phyloP scores from a whole-genome alignment of 2,113 vertebrate genomes.

The Actenoides hombroni region DNA sequence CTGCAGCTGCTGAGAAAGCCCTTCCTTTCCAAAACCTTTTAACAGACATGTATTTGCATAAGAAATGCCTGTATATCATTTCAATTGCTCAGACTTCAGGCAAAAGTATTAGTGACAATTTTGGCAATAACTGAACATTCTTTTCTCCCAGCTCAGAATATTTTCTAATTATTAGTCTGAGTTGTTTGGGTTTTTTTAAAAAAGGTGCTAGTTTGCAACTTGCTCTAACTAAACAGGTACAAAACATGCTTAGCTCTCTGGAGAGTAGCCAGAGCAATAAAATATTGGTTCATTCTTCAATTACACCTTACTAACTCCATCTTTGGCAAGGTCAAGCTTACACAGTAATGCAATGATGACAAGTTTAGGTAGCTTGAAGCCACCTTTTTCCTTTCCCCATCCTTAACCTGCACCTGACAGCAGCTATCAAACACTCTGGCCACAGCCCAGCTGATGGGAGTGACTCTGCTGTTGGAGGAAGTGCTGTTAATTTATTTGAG shows the following conservation, averaged over 20 bases:
- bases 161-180: background rate
- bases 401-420: background rate
- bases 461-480: background rate
- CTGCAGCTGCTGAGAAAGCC: background rate
- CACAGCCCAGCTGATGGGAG: background rate
- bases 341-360: fast-evolving
- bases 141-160: background rate
- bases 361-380: background rate
- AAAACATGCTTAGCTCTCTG: background rate
- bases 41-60: background rate
- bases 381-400: background rate
- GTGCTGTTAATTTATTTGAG: background rate
- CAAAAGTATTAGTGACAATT: background rate
- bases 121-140: background rate
- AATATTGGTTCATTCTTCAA: background rate
- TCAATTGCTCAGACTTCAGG: background rate
- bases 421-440: background rate
- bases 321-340: background rate
- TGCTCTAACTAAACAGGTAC: background rate
- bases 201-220: background rate
- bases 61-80: background rate
- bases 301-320: background rate
- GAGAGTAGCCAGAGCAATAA: background rate
- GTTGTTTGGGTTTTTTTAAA: background rate
- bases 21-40: background rate